Evolutionary conservation across 37 sponge, comb jelly and placozoan species (phyloP).

Genomic region (Oopsacas minuta): DNA sequence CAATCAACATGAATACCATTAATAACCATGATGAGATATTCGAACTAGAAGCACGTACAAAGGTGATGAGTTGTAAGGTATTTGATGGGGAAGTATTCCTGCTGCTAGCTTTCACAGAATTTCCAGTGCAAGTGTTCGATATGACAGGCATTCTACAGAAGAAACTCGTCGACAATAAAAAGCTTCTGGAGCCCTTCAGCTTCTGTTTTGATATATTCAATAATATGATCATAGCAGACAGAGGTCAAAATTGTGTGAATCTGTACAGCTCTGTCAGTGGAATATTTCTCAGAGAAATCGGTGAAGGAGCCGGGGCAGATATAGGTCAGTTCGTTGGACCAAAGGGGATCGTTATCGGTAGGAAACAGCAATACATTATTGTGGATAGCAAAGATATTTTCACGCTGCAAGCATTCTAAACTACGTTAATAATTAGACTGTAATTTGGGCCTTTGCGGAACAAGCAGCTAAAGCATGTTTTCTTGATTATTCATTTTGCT

Average conservation of each 20-base stretch:
- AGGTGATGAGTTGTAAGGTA: not conserved
- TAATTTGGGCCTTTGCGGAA: too few species aligned
- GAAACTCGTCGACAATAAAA: not conserved
- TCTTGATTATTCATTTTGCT: too few species aligned
- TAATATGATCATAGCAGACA: not conserved
- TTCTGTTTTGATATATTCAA: constrained; percentile 14
- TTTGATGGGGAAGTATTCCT: not conserved
- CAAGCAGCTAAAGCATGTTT: too few species aligned
- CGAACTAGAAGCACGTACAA: not conserved
- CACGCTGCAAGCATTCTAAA: constrained; percentile 1
- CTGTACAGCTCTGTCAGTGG: not conserved
- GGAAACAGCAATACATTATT: not conserved
- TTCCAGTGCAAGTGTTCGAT: not conserved
- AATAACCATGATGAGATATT: not conserved
- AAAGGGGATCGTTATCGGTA: not conserved
- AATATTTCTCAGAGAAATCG: not conserved
- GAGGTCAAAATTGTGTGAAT: not conserved
- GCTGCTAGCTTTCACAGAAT: not conserved
- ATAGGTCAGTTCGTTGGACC: not conserved
- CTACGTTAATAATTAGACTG: too few species aligned
- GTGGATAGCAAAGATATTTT: not conserved
- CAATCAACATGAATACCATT: not conserved
- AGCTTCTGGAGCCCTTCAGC: not conserved
- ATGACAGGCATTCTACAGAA: not conserved
- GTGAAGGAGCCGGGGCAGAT: not conserved